Percentiles rank a stretch among this genome's conserved stretches.
phyloP scores from a whole-genome alignment of 2,888 invertebrate genomes.

The Trisateles emortualis region DNA sequence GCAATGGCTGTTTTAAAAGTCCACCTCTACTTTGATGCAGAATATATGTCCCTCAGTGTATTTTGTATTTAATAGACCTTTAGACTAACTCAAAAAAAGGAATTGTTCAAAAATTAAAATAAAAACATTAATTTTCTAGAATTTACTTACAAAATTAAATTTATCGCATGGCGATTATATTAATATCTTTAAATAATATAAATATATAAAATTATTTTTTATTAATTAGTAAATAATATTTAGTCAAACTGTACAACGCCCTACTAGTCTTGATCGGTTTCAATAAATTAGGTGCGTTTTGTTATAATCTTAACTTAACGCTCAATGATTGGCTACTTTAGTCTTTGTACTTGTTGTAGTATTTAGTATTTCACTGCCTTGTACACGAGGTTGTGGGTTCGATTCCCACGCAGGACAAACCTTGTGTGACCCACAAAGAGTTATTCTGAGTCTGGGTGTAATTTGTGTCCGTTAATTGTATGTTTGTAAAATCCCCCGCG shows the following conservation, averaged over 20 bases:
- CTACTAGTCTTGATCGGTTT: constrained; percentile 52
- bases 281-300: constrained; percentile 33
- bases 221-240: constrained; percentile 29
- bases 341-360: too few species aligned
- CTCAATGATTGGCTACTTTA: constrained; percentile 1
- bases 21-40: too few species aligned
- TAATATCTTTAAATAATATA: constrained; percentile 30
- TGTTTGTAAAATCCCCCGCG: too few species aligned
- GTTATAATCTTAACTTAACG: constrained; percentile 7
- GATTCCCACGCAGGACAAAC: too few species aligned
- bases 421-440: too few species aligned
- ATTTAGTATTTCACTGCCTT: too few species aligned
- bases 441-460: too few species aligned
- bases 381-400: too few species aligned
- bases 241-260: constrained; percentile 50
- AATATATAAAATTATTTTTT: constrained; percentile 25
- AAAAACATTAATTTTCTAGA: constrained; percentile 9
- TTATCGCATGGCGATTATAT: constrained; percentile 33
- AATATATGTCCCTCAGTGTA: too few species aligned
- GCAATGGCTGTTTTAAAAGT: too few species aligned
- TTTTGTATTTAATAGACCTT: constrained; percentile 15
- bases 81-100: constrained; percentile 7
- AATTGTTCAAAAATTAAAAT: constrained; percentile 22
- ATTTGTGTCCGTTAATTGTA: too few species aligned
- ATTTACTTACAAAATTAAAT: constrained; percentile 21